A percentile compares a stretch with the other conserved stretches of the same genome.
Conservation (phyloP, 2,888 invertebrate species). For the Eumacrocentrus americanus region DNA sequence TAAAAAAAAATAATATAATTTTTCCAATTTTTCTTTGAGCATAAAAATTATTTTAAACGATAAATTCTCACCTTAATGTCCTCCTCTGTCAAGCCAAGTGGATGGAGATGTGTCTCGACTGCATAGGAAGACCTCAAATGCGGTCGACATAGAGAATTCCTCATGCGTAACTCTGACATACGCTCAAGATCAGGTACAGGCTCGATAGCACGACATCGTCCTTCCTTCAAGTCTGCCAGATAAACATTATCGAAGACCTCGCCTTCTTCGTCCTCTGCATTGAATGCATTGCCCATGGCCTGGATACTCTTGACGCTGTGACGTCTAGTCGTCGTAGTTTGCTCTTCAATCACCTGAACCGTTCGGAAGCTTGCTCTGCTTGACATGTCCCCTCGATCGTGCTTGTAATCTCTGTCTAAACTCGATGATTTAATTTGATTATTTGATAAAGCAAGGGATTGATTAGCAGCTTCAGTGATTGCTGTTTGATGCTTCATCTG, state of each 20-base stretch:
- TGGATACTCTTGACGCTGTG: slow-evolving; percentile 54
- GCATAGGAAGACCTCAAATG: slow-evolving; percentile 87
- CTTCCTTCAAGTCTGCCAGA: slow-evolving; percentile 67
- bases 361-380: slow-evolving; percentile 30
- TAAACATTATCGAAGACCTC: slow-evolving; percentile 84
- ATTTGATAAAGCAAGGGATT: slow-evolving; percentile 13
- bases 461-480: slow-evolving; percentile 21
- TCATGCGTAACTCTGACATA: slow-evolving; percentile 75
- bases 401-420: slow-evolving; percentile 43
- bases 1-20: not conserved
- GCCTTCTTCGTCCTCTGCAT: slow-evolving; percentile 79
- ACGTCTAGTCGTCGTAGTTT: slow-evolving; percentile 46
- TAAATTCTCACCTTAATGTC: slow-evolving; percentile 67
- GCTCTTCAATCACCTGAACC: slow-evolving; percentile 45
- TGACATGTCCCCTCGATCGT: slow-evolving; percentile 31
- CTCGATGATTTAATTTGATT: slow-evolving; percentile 35
- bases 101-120: slow-evolving; percentile 76
- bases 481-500: slow-evolving; percentile 24
- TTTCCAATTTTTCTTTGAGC: not conserved
- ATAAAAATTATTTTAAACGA: not conserved
- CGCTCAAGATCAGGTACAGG: slow-evolving; percentile 58
- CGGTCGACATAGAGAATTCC: slow-evolving; percentile 84
- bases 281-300: slow-evolving; percentile 57
- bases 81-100: slow-evolving; percentile 67
- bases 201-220: slow-evolving; percentile 60